Evolutionary conservation across 2,797 vertebrate genomes (phyloP).

Genomic region (Thalassophryne amazonica): DNA sequence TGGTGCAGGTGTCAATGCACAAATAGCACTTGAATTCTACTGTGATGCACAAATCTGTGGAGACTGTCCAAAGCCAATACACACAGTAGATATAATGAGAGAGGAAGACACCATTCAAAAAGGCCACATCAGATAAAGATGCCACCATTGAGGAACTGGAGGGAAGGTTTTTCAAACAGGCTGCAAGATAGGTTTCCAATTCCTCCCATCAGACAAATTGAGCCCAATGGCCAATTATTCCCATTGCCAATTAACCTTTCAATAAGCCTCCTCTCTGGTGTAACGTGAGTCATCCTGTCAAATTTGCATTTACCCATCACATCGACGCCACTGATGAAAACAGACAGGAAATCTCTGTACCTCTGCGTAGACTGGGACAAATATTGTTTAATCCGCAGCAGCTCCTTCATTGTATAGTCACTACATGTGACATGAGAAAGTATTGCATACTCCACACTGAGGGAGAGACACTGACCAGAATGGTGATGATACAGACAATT

Average conservation of each 20-base stretch:
- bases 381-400: slow-evolving; percentile 39
- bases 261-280: slow-evolving; percentile 50
- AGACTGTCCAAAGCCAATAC: slow-evolving; percentile 1
- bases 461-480: too few relatives aligned
- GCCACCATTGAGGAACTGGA: slow-evolving; percentile 50
- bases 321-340: slow-evolving; percentile 66
- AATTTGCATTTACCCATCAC: slow-evolving; percentile 70
- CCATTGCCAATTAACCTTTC: slow-evolving; percentile 79
- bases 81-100: slow-evolving; percentile 16
- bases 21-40: too few relatives aligned
- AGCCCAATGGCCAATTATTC: slow-evolving; percentile 79
- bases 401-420: not conserved
- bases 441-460: too few relatives aligned
- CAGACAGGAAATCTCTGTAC: slow-evolving; percentile 58
- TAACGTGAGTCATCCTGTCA: slow-evolving; percentile 59
- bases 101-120: slow-evolving; percentile 16
- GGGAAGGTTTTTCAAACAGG: slow-evolving; percentile 63
- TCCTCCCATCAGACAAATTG: slow-evolving; percentile 75
- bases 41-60: slow-evolving; percentile 4
- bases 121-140: slow-evolving; percentile 53
- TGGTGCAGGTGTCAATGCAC: too few relatives aligned
- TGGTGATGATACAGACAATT: too few relatives aligned
- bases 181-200: slow-evolving; percentile 69
- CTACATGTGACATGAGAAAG: not conserved
- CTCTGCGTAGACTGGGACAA: slow-evolving; percentile 19